Evolutionary conservation across 2,888 invertebrate species (phyloP).

Genomic region (Caenorhabditis sp.): DNA sequence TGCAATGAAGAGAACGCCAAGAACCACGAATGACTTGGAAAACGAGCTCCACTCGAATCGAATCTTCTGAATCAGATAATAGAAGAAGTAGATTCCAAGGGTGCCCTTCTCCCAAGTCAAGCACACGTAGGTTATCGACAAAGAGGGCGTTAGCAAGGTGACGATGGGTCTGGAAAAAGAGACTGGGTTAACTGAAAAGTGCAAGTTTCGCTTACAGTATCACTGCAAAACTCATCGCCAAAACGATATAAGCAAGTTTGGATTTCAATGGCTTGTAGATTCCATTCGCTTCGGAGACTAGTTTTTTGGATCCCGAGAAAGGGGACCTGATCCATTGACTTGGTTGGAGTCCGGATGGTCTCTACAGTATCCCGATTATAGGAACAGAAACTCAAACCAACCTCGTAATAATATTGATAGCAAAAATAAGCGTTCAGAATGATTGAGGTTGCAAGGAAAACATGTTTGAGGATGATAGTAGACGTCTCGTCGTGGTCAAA

Average conservation of each 20-base stretch:
- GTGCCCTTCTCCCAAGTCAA: not conserved
- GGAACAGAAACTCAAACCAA: not conserved
- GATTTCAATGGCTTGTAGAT: slow-evolving; percentile 29
- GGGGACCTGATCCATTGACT: slow-evolving; percentile 27
- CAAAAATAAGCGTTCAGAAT: not conserved
- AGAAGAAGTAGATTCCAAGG: slow-evolving; percentile 14
- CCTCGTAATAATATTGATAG: slow-evolving; percentile 37
- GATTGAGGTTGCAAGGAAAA: not conserved
- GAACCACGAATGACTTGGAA: not conserved
- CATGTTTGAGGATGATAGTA: not conserved
- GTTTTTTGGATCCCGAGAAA: not conserved
- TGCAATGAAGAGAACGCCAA: not conserved
- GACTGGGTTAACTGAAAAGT: no score
- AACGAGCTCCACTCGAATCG: slow-evolving; percentile 20
- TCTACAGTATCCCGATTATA: slow-evolving; percentile 1
- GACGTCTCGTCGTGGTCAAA: not conserved
- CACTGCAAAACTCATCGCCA: not conserved
- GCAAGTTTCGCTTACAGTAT: not conserved
- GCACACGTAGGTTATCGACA: not conserved
- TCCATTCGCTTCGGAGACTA: slow-evolving; percentile 7
- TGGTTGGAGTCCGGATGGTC: slow-evolving; percentile 23
- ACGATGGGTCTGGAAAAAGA: not conserved
- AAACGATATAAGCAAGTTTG: not conserved
- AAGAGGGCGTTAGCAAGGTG: not conserved
- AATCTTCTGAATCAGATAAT: slow-evolving; percentile 27